Evolutionary conservation across 2,888 invertebrate genomes (phyloP).

Genomic region (Ametastegia equiseti): DNA sequence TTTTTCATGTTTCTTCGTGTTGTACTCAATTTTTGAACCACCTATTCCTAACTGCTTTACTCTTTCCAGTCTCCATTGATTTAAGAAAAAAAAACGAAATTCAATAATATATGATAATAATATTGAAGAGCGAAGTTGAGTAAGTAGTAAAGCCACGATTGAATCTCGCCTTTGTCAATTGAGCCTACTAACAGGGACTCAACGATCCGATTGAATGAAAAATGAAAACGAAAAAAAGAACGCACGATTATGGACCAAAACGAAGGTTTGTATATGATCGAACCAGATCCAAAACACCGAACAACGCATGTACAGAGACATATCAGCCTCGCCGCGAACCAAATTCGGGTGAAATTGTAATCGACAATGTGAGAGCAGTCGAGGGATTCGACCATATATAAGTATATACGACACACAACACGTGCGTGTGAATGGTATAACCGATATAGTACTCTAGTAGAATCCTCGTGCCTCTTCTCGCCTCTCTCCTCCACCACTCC

Average conservation of each 20-base stretch:
- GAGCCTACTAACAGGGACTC: too few relatives aligned
- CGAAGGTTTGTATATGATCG: not conserved
- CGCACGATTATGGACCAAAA: not conserved
- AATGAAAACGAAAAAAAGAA: not conserved
- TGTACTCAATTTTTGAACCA: too few relatives aligned
- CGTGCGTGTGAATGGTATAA: slow-evolving; percentile 43
- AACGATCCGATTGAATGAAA: not conserved
- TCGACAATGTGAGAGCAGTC: slow-evolving; percentile 21
- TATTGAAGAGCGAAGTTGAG: too few relatives aligned
- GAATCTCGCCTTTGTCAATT: too few relatives aligned
- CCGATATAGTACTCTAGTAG: slow-evolving; percentile 39
- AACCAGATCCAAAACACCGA: not conserved
- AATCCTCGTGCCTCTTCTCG: slow-evolving; percentile 24
- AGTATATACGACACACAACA: slow-evolving; percentile 24
- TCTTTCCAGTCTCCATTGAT: too few relatives aligned
- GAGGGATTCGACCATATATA: slow-evolving; percentile 4
- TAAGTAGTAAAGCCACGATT: too few relatives aligned
- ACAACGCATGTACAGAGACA: not conserved
- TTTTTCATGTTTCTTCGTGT: too few relatives aligned
- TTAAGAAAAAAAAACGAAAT: too few relatives aligned
- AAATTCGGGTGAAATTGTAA: slow-evolving; percentile 15
- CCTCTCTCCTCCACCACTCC: not conserved
- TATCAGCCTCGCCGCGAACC: not conserved
- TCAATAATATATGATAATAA: too few relatives aligned
- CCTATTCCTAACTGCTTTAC: too few relatives aligned